Evolutionary conservation across 1,140 invertebrate genomes (phyloP).

Genomic region (Xylocopa sonorina): DNA sequence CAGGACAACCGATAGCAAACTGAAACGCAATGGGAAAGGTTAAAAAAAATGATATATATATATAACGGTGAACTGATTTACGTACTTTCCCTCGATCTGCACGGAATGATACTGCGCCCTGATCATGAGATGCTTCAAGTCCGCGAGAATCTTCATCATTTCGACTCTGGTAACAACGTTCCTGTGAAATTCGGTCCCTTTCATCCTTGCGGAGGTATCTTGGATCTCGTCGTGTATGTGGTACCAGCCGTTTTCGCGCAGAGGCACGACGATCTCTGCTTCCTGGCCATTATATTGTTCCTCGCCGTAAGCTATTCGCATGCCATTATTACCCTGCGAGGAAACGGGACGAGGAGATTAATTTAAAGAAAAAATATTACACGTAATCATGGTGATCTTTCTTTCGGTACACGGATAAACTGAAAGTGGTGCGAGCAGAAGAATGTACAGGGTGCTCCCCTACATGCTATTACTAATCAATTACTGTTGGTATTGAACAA

Average conservation of each 20-base stretch:
- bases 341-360: slow-evolving; percentile 11
- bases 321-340: slow-evolving; percentile 85
- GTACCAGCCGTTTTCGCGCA: slow-evolving; percentile 90
- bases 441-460: background rate
- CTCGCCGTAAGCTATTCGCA: slow-evolving; percentile 88
- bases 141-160: slow-evolving; percentile 92
- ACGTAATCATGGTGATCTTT: slow-evolving; percentile 17
- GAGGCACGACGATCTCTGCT: slow-evolving; percentile 84
- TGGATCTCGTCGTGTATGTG: slow-evolving; percentile 84
- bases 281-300: slow-evolving; percentile 84
- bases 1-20: slow-evolving; percentile 69
- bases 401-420: background rate
- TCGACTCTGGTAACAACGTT: slow-evolving; percentile 87
- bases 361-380: slow-evolving; percentile 16
- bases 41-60: too few species aligned
- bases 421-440: background rate
- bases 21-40: slow-evolving; percentile 59
- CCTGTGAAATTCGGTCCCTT: slow-evolving; percentile 84
- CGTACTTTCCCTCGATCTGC: slow-evolving; percentile 92
- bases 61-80: slow-evolving; percentile 25
- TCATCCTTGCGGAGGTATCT: slow-evolving; percentile 83
- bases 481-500: too few species aligned
- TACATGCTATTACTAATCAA: background rate
- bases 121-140: slow-evolving; percentile 91
- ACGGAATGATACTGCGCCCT: slow-evolving; percentile 96